Evolutionary conservation across 2,113 vertebrate species (phyloP).

Genomic region (Typhlomys cinereus): DNA sequence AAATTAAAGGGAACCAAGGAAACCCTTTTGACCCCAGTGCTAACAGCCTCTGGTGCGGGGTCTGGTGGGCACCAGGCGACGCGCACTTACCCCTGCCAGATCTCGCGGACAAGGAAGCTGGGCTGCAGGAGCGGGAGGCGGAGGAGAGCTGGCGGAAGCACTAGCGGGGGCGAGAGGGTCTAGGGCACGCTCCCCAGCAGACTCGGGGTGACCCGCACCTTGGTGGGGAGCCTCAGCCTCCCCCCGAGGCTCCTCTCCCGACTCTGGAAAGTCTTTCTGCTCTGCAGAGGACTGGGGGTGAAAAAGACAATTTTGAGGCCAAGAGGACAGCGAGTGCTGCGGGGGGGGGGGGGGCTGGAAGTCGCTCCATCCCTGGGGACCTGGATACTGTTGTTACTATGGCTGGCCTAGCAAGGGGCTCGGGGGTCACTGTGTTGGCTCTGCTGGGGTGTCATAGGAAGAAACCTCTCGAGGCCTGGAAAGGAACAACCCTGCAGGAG

Average conservation of each 20-base stretch:
- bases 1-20: neutral
- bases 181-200: constrained; percentile 81
- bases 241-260: constrained; percentile 85
- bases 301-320: constrained; percentile 86
- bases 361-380: too few species aligned
- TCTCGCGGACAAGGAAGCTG: constrained; percentile 81
- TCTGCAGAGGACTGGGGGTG: constrained; percentile 88
- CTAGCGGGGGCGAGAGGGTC: constrained; percentile 80
- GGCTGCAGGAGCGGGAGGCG: constrained; percentile 79
- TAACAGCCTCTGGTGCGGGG: neutral
- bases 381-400: too few species aligned
- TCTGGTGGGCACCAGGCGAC: constrained; percentile 34
- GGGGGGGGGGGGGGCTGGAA: too few species aligned
- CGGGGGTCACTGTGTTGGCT: too few species aligned
- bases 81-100: constrained; percentile 85
- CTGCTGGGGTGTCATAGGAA: too few species aligned
- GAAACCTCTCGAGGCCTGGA: too few species aligned
- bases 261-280: constrained; percentile 84
- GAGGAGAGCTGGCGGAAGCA: constrained; percentile 78
- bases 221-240: constrained; percentile 80
- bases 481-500: constrained; percentile 86
- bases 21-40: neutral
- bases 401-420: too few species aligned
- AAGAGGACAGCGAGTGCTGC: too few species aligned
- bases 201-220: constrained; percentile 77